These are phyloP conservation scores for Campylomormyrus numenius DNA, from an alignment of 2,113 vertebrate genomes.

Conservation along the genomic window DNA sequence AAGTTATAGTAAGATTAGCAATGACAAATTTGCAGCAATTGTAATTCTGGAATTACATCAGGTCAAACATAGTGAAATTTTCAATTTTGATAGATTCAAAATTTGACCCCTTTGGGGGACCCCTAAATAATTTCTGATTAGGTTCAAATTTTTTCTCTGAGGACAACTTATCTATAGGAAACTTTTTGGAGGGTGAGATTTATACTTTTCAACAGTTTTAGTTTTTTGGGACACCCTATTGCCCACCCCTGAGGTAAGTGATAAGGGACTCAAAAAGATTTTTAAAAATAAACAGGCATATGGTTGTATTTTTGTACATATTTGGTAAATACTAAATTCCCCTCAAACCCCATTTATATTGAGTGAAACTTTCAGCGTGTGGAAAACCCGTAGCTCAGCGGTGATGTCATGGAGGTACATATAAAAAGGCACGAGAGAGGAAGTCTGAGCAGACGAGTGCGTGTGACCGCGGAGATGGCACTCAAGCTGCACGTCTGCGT, in stretches of 20 bases:
- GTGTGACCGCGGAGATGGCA: slow-evolving; percentile 42
- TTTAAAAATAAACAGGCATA: neutral
- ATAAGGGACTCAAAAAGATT: neutral
- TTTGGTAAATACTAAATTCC: slow-evolving; percentile 8
- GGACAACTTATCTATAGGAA: too few species aligned
- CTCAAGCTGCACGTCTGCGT: slow-evolving; percentile 35
- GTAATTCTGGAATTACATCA: too few species aligned
- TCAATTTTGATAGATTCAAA: too few species aligned
- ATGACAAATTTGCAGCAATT: too few species aligned
- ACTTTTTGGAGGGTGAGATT: too few species aligned
- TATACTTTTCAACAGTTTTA: too few species aligned
- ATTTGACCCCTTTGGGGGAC: too few species aligned
- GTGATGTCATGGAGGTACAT: slow-evolving; percentile 61
- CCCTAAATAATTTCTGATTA: too few species aligned
- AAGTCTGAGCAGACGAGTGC: slow-evolving; percentile 33
- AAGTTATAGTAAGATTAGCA: too few species aligned
- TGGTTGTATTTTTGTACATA: neutral
- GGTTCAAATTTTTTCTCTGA: too few species aligned
- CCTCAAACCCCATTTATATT: neutral
- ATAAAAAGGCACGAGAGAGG: slow-evolving; percentile 44
- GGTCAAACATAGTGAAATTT: too few species aligned
- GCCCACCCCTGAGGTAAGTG: neutral
- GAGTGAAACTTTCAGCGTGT: slow-evolving; percentile 17
- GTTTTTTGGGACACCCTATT: neutral
- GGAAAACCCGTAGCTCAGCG: slow-evolving; percentile 51